Conservation (phyloP, 2,797 vertebrate species). For the Tokudaia muenninki region DNA sequence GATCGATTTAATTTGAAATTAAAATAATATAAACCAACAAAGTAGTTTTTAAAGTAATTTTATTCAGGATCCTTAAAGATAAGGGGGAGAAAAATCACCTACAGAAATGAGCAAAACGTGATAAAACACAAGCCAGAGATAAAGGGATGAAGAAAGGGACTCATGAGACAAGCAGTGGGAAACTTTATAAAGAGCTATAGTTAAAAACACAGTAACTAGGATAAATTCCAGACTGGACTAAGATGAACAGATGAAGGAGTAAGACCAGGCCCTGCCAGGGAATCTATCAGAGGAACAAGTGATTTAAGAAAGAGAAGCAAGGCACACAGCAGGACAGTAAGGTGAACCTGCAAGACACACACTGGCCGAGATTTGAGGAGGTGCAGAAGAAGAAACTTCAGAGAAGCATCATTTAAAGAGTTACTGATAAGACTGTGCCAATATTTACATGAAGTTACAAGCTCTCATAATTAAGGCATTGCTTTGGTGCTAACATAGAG, state of each 20-base stretch:
- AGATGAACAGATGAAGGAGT: neutral
- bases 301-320: neutral
- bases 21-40: slow-evolving; percentile 21
- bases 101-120: neutral
- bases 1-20: neutral
- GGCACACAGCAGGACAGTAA: rapidly evolving
- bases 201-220: neutral
- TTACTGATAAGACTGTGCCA: neutral
- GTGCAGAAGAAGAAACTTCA: neutral
- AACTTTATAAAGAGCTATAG: neutral
- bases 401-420: neutral
- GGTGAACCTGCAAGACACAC: rapidly evolving
- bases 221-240: slow-evolving; percentile 28
- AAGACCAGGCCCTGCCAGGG: neutral
- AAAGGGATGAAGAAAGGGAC: neutral
- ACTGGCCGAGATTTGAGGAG: neutral
- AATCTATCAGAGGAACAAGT: neutral
- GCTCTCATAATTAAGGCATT: neutral
- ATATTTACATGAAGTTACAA: neutral
- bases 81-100: slow-evolving; percentile 7
- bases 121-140: neutral
- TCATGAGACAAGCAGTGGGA: neutral
- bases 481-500: neutral
- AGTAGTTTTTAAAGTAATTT: slow-evolving; percentile 15
- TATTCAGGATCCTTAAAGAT: slow-evolving; percentile 3